phyloP scores from a whole-genome alignment of 2,888 invertebrate genomes.

The Mimas tiliae region DNA sequence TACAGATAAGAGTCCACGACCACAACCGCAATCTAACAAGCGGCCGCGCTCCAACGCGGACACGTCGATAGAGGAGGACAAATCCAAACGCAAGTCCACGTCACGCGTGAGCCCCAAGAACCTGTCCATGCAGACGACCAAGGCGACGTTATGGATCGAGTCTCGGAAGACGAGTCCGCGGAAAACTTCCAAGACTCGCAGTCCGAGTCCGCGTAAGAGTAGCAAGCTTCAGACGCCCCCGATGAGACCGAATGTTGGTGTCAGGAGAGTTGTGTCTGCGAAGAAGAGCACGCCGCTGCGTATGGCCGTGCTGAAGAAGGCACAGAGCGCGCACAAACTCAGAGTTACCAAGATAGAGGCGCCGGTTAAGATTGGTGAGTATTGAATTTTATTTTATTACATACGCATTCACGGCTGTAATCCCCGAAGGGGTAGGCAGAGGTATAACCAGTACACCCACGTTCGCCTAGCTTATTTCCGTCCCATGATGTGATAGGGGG shows the following conservation, averaged over 20 bases:
- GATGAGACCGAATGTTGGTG: neutral
- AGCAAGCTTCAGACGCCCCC: slow-evolving; percentile 28
- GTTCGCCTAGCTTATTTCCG: no score
- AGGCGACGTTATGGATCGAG: slow-evolving; percentile 71
- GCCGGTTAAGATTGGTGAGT: slow-evolving; percentile 58
- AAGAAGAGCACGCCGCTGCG: slow-evolving; percentile 54
- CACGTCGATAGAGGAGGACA: slow-evolving; percentile 33
- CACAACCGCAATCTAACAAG: slow-evolving; percentile 3
- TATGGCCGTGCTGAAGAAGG: slow-evolving; percentile 50
- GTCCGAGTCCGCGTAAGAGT: slow-evolving; percentile 24
- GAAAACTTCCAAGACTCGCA: slow-evolving; percentile 29
- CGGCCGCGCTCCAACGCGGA: slow-evolving; percentile 7
- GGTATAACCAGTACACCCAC: no score
- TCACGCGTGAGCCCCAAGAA: slow-evolving; percentile 31
- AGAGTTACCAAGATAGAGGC: slow-evolving; percentile 62
- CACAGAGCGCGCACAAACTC: slow-evolving; percentile 45
- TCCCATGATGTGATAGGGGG: no score
- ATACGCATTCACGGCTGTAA: no score
- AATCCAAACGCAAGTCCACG: slow-evolving; percentile 31
- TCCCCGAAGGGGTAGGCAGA: no score
- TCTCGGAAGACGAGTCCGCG: slow-evolving; percentile 56
- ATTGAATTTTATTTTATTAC: neutral
- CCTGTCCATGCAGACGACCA: slow-evolving; percentile 45
- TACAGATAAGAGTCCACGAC: slow-evolving; percentile 4
- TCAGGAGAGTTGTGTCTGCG: slow-evolving; percentile 28